A percentile compares a stretch with the other conserved stretches of the same genome.
These are phyloP conservation scores for Sesia bembeciformis DNA, from an alignment of 2,888 invertebrate species.

Conservation along the genomic window DNA sequence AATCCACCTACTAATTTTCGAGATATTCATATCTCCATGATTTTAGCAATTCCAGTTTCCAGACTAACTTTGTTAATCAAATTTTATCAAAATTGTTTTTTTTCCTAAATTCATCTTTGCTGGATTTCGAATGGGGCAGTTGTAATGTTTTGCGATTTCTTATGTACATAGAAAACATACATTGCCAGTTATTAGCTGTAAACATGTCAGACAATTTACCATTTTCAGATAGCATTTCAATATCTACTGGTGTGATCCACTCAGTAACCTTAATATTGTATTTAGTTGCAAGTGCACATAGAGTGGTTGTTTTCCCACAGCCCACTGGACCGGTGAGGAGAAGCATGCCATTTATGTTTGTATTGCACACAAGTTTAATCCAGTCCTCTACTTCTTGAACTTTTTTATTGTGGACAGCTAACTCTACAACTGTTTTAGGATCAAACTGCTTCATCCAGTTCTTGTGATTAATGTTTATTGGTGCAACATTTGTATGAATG, in stretches of 20 bases:
- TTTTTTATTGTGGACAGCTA: conserved; percentile 85
- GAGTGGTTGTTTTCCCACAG: conserved; percentile 85
- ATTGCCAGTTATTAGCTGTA: too few species aligned
- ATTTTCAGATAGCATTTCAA: conserved; percentile 72
- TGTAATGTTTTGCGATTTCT: too few species aligned
- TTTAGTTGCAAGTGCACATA: conserved; percentile 79
- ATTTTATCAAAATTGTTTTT: too few species aligned
- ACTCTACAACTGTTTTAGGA: conserved; percentile 74
- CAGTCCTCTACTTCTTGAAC: conserved; percentile 81
- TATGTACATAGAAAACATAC: too few species aligned
- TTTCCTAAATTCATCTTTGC: too few species aligned
- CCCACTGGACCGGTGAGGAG: conserved; percentile 89
- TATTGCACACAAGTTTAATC: conserved; percentile 59
- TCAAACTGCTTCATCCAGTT: conserved; percentile 78
- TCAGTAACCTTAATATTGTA: conserved; percentile 78
- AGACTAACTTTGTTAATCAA: too few species aligned
- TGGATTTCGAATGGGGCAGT: too few species aligned
- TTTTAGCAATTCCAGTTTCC: too few species aligned
- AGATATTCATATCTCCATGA: too few species aligned
- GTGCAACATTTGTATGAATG: neutral
- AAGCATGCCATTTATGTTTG: conserved; percentile 68
- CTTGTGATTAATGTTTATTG: conserved; percentile 25
- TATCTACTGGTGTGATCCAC: conserved; percentile 88
- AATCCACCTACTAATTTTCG: too few species aligned
- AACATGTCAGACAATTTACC: conserved; percentile 27